Evolutionary conservation across 1,140 invertebrate species (phyloP).

Genomic region (Meteorus sp.): DNA sequence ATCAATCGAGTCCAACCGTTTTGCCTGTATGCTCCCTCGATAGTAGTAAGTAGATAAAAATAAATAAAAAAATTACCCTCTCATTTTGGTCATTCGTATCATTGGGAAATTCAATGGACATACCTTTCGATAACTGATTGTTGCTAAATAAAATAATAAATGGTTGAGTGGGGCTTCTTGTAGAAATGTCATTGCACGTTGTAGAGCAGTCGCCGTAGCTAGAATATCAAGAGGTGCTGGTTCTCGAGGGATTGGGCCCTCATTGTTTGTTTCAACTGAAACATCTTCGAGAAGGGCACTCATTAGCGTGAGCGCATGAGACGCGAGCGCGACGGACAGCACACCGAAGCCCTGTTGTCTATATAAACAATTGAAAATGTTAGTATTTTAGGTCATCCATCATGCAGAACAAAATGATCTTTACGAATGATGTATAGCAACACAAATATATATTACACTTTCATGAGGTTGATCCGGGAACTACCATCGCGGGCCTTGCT

Average conservation of each 20-base stretch:
- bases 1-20: no score
- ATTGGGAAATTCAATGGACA: not conserved
- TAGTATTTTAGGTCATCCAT: no score
- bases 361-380: slow-evolving; percentile 28
- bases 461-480: slow-evolving; percentile 67
- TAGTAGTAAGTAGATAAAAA: no score
- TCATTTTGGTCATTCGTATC: not conserved
- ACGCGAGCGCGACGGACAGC: slow-evolving; percentile 77
- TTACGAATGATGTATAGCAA: slow-evolving; percentile 18
- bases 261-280: slow-evolving; percentile 59
- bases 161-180: slow-evolving; percentile 72
- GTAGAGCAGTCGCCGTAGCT: slow-evolving; percentile 66
- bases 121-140: slow-evolving; percentile 85
- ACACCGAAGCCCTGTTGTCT: slow-evolving; percentile 81
- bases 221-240: slow-evolving; percentile 64
- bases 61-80: no score
- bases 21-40: no score
- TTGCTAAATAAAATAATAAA: slow-evolving; percentile 82
- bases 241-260: slow-evolving; percentile 48
- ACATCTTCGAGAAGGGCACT: slow-evolving; percentile 63
- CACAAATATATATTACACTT: slow-evolving; percentile 64
- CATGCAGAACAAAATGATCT: no score
- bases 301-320: slow-evolving; percentile 70
- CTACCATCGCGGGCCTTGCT: slow-evolving; percentile 66
- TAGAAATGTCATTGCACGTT: slow-evolving; percentile 69